Percentiles rank a stretch among this genome's conserved stretches.
These are phyloP conservation scores for Gymnobelideus leadbeateri DNA, from an alignment of 2,113 vertebrate genomes.

Conservation along the genomic window DNA sequence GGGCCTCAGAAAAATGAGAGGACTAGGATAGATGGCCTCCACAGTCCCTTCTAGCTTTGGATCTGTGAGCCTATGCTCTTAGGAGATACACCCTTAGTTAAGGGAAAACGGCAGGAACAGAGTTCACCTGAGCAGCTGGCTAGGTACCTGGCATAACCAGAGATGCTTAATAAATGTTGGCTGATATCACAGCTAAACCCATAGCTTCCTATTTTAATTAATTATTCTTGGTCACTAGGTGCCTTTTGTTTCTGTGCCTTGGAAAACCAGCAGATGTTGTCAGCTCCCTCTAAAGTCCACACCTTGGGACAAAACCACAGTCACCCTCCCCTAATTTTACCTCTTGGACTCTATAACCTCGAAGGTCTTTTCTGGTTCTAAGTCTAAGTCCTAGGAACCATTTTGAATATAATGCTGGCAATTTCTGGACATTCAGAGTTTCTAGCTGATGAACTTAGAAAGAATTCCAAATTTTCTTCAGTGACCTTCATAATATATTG, in stretches of 20 bases:
- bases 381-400: not conserved
- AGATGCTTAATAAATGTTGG: not conserved
- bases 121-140: not conserved
- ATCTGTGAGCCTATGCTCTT: not conserved
- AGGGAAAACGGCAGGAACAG: not conserved
- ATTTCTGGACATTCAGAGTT: slow-evolving; percentile 51
- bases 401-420: slow-evolving; percentile 26
- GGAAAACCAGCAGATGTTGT: not conserved
- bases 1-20: not conserved
- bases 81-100: not conserved
- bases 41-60: not conserved
- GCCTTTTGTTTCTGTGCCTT: not conserved
- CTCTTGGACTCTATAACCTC: not conserved
- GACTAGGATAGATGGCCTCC: not conserved
- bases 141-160: not conserved
- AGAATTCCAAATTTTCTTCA: slow-evolving; percentile 50
- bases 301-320: not conserved
- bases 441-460: slow-evolving; percentile 35
- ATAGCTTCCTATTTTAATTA: not conserved
- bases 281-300: not conserved
- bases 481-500: not conserved
- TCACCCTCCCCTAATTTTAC: not conserved
- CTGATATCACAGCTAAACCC: not conserved
- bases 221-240: not conserved
- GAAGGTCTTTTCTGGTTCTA: not conserved